Base-by-base conservation (phyloP, 1,140 invertebrate species). In the Eumeta japonica region DNA sequence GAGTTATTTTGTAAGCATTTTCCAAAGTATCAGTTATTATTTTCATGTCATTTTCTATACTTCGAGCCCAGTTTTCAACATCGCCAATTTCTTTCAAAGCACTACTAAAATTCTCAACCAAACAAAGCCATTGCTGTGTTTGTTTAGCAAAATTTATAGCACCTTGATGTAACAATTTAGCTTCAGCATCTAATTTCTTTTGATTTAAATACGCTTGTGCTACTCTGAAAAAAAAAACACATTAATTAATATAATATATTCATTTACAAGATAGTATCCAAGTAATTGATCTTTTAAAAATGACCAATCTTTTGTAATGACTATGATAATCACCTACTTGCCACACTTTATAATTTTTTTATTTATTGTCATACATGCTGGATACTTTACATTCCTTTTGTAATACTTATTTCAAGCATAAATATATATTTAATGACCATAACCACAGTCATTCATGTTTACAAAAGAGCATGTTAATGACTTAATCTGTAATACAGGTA, bases 131-230 rank as follows among this genome's bases (percentile, higher is more conserved):
- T 52, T 96, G 92, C 49, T 94, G 87, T 2, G 94, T 97, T 73
- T 98, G 93, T 76, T 96, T 97, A 0, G 93, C 86, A 78, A 99
- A 97, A 58, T 92, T 91, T 12, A 88, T 86, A 10, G 94, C 92
- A 68, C 92, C 96, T 42, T 87, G 83, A 57, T 98, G 94, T n/a
- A 99, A 75, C 46, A 94, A 88, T 73, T 97, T 97, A 2, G 94
- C 94, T 80, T 99, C 96, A 2, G 92, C 87, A 77, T 99, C 95
- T 16, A 99, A 76, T 61, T 93, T 88, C 60, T 97, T 97, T 68
- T 99, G 95, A 75, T 99, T 98, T 24, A 97, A 79, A 71, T 99
- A 99, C 3, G 96, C 95, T 77, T 98, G 93, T 2, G 95, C 93
- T 15, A 98, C 94, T 16, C 82, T 89, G 68, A 51, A 68, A 72